These are phyloP conservation scores for Catotricha subobsoleta DNA, from an alignment of 2,888 invertebrate species.

Conservation along the genomic window DNA sequence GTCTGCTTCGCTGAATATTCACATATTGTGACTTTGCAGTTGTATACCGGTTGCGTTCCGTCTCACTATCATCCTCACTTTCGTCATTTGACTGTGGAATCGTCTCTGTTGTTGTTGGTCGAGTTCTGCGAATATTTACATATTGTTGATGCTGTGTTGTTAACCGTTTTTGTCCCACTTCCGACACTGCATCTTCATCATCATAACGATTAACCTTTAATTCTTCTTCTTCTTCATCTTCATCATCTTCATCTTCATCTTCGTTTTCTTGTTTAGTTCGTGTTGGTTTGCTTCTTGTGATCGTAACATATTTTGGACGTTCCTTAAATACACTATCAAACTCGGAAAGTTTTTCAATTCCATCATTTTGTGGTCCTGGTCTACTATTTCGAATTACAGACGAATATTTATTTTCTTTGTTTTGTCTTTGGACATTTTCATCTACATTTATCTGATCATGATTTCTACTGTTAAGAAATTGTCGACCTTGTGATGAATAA, in stretches of 20 bases:
- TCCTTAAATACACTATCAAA: slow-evolving; percentile 28
- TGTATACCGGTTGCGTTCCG: neutral
- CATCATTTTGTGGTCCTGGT: slow-evolving; percentile 38
- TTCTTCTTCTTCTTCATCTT: slow-evolving; percentile 14
- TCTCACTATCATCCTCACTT: neutral
- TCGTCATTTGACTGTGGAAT: slow-evolving; percentile 11
- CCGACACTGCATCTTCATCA: slow-evolving; percentile 7
- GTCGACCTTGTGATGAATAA: slow-evolving; percentile 23
- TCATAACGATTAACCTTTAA: slow-evolving; percentile 16
- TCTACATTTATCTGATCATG: neutral
- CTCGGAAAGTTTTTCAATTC: slow-evolving; percentile 28
- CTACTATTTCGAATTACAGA: slow-evolving; percentile 43
- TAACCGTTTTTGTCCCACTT: too few species aligned
- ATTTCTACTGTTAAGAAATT: slow-evolving; percentile 14
- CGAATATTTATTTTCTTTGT: slow-evolving; percentile 31
- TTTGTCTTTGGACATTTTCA: slow-evolving; percentile 4
- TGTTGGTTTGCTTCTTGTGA: slow-evolving; percentile 35
- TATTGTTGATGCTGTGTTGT: slow-evolving; percentile 37
- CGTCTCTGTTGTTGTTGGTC: slow-evolving; percentile 30
- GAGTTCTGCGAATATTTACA: slow-evolving; percentile 49
- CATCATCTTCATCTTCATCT: slow-evolving; percentile 18
- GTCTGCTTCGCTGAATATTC: slow-evolving; percentile 22
- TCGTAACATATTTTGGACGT: slow-evolving; percentile 48
- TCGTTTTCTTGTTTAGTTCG: slow-evolving; percentile 21
- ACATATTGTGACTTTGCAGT: slow-evolving; percentile 12